Percentiles rank a stretch among this genome's conserved stretches.
Conservation (phyloP, 2,888 invertebrate species). For the Sesia bembeciformis region DNA sequence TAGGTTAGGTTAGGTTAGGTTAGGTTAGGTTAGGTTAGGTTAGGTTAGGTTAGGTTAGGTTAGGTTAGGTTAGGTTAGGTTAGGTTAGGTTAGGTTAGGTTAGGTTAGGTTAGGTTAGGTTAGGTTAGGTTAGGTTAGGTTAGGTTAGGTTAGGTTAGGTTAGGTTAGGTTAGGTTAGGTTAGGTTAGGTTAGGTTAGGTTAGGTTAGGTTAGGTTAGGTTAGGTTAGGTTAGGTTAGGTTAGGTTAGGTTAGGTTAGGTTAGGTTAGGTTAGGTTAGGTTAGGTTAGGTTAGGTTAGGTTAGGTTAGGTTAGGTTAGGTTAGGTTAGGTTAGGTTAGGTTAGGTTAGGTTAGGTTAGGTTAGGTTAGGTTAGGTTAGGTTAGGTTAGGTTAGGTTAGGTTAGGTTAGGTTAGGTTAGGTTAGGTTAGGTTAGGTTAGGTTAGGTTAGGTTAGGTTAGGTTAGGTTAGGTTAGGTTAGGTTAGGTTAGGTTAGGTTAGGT, state of each 20-base stretch:
- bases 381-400: not conserved
- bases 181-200: conserved; percentile 16
- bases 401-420: too few relatives aligned
- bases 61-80: conserved; percentile 18
- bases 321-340: conserved; percentile 18
- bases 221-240: conserved; percentile 16
- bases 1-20: conserved; percentile 14
- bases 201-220: conserved; percentile 16
- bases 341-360: conserved; percentile 19
- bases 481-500: too few relatives aligned
- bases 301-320: conserved; percentile 18
- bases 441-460: too few relatives aligned
- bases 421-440: too few relatives aligned
- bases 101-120: conserved; percentile 19
- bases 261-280: conserved; percentile 17
- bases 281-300: conserved; percentile 18
- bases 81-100: conserved; percentile 18
- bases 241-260: conserved; percentile 17
- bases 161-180: conserved; percentile 16
- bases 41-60: conserved; percentile 19
- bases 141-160: conserved; percentile 18
- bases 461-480: too few relatives aligned
- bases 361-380: conserved; percentile 4
- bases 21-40: conserved; percentile 18
- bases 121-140: conserved; percentile 16